phyloP scores from a whole-genome alignment of 2,113 vertebrate species.

The Azemiops feae region DNA sequence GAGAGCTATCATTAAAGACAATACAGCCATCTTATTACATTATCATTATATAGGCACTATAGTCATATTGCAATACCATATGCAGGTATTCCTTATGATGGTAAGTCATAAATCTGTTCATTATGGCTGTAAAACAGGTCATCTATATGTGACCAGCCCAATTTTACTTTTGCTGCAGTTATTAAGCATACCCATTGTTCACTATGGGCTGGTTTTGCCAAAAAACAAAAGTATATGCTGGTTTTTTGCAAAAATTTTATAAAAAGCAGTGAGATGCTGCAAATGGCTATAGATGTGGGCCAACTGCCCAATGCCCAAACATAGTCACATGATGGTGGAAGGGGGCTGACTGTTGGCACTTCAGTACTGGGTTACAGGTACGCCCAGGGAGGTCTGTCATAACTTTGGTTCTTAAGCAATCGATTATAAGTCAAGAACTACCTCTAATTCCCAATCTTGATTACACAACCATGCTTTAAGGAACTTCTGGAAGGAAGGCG shows the following conservation, averaged over 20 bases:
- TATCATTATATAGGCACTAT: too few species aligned
- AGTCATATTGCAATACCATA: too few species aligned
- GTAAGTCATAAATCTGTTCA: not conserved
- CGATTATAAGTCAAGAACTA: not conserved
- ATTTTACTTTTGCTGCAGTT: not conserved
- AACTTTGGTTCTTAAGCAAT: not conserved
- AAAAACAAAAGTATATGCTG: not conserved
- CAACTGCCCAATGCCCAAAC: not conserved
- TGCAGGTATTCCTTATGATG: not conserved
- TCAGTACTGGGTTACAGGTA: not conserved
- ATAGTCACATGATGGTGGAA: not conserved
- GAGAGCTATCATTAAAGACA: not conserved
- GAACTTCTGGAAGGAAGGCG: not conserved
- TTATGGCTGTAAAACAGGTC: not conserved
- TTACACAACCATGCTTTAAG: not conserved
- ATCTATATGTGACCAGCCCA: not conserved
- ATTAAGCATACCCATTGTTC: not conserved
- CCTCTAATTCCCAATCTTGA: not conserved
- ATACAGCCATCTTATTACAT: not conserved
- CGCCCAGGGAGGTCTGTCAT: not conserved
- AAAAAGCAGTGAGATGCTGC: not conserved
- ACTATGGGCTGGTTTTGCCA: not conserved
- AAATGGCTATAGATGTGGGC: not conserved
- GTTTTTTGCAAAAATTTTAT: not conserved
- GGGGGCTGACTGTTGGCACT: not conserved